Base-by-base conservation (phyloP, 2,113 vertebrate species). In the Brienomyrus longianalis region DNA sequence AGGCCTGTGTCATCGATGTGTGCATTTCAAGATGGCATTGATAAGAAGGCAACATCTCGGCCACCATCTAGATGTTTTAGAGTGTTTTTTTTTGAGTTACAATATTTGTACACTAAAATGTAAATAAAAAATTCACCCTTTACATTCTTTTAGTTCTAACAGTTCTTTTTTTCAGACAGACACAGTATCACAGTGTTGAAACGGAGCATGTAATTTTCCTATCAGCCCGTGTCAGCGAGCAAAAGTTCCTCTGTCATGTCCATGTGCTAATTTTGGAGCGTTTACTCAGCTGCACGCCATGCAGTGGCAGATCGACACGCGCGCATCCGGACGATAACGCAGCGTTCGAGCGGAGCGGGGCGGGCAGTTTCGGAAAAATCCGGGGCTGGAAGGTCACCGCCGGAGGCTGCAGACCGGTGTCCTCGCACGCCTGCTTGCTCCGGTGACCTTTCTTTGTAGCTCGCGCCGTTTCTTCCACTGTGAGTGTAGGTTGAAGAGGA, bases 391-490 rank as follows among this genome's bases (percentile, higher is more conserved):
- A 84, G 47, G 13, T 21, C 45, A 47, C 45, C 43, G 3, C 8
- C 2, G 9, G 35, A 21, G 39, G n/a, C 17, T 48, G 52, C 4
- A 5, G n/a, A 31, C 23, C 23, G 31, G 70, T 39, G 31, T 54
- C 13, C 51, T 6, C 6, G 31, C 8, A 43, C 66, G 27, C 48
- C 70, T 11, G 48, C 15, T 17, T 3, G 17, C 59, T n/a, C 23
- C 59, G 35, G 19, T 83, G 88, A 89, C 88, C 88, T 89, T 89
- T 89, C 66, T 80, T 13, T 47, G 59, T 21, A 7, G 35, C 31
- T 89, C 27, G 35, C 74, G 45, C 1, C 5, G 39, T 54, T 48
- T 27, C 3, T 45, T 27, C 31, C 43, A 74, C 5, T 51, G 45
- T 31, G 47, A 50, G 47, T 51, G 23, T 88, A n/a, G 27, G 62